Base-by-base conservation (phyloP, 1,140 invertebrate genomes). In the Bicyclus anynana region DNA sequence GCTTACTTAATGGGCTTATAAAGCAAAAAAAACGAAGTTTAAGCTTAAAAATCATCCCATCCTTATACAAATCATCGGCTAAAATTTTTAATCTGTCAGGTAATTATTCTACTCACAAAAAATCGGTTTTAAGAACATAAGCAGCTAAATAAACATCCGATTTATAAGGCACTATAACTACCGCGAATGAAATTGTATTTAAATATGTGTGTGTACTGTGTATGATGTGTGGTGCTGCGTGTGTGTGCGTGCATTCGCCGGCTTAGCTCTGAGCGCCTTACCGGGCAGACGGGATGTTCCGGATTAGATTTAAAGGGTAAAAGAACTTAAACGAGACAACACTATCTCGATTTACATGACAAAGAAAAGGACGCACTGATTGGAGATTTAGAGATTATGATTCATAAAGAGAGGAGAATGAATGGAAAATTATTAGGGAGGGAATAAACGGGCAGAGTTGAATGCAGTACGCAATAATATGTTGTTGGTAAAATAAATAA, bases 381-480 rank as follows among this genome's bases (percentile, higher is more conserved):
- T 55, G 64, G 75, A 90, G 87, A 90, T 90, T 90, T 89, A 82
- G 74, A 86, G 89, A 89, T 90, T 90, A 89, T 87, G 84, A 89
- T 88, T 89, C 81, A 90, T 89, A 89, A 84, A 88, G 82, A 84
- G 84, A 77, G 74, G 74, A 83, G 87, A 87, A 81, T 89, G 83
- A 89, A 89, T 89, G 82, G 81, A 81, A 84, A 87, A 89, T 89
- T 87, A 87, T 88, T 86, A 84, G 69, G 74, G 64, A 79, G 84
- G 87, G 82, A 69, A 75, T 76, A 72, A 81, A 80, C 69, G 73
- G 37, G 72, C 62, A 71, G 70, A 78, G 74, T 79, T 80, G 78
- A 64, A 73, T 67, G 53, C 47, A 72, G 66, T 80, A 66, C 55
- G 59, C 69, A 65, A 58, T 65, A 69, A 23, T 23, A 7, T 73